Base-by-base conservation (phyloP, 2,797 vertebrate species). In the Acomys russatus region DNA sequence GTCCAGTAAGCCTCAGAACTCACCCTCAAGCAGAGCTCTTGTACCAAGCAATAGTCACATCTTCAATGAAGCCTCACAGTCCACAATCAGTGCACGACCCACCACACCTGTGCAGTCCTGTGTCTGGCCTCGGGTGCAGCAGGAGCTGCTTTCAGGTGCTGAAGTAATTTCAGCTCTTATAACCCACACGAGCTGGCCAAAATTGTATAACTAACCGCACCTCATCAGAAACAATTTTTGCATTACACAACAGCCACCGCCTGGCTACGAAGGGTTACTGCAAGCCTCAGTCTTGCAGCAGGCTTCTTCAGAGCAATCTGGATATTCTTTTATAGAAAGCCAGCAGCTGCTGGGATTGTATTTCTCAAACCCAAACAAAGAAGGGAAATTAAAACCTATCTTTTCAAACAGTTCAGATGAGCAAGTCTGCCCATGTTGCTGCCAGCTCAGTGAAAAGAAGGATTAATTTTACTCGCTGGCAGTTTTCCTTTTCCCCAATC, bases 131-230 rank as follows among this genome's bases (percentile, higher is more conserved):
- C 54, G 87, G 91, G 88, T 3, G 82, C 88, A 77, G 97, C 91
- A 14, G 61, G 22, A 90, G 61, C 95, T 61, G 77, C 87, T 96
- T 86, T 92, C 84, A 88, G 96, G 92, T 97, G 18, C 74, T 71
- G 33, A 85, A 51, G 97, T 79, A 97, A 97, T 95, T 96, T 94
- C 88, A 33, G 73, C 94, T 98, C 98, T 98, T 98, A 98, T 98
- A 98, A 96, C 30, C 86, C 30, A 95, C 88, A 94, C 7, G 56
- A 88, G 90, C 97, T 97, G 38, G 11, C 79, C 59, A 61, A 96
- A 94, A 79, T 98, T 98, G 98, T 98, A 64, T 98, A 98, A 98
- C 97, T 17, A 98, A 98, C 97, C 18, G 66, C 70, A 25, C 33
- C 98, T 98, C 97, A 96, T 96, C 95, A 92, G 95, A 66, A 88